phyloP scores from a whole-genome alignment of 2,888 invertebrate species.

The Yponomeuta evonymella region DNA sequence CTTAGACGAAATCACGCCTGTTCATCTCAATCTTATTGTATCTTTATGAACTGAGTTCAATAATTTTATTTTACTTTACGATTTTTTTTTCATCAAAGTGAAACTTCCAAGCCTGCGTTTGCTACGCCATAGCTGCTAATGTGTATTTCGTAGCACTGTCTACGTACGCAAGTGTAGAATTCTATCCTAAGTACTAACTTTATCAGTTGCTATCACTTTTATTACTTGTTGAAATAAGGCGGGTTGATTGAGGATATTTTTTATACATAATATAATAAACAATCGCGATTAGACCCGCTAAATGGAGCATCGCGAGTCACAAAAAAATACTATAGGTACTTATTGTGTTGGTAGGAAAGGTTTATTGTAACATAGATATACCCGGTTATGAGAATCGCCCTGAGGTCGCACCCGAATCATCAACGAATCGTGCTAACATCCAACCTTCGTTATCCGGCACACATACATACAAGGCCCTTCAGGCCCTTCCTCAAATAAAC shows the following conservation, averaged over 20 bases:
- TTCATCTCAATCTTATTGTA: neutral
- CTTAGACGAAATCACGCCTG: neutral
- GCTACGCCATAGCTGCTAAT: neutral
- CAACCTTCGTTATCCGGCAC: neutral
- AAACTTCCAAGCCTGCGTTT: neutral
- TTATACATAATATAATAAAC: too few species aligned
- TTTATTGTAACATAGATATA: neutral
- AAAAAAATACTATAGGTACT: neutral
- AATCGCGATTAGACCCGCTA: too few species aligned
- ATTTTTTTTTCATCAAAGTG: neutral
- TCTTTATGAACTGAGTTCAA: neutral
- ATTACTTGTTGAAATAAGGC: neutral
- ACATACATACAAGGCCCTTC: neutral
- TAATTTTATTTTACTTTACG: neutral
- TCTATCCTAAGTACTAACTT: neutral
- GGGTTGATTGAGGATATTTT: neutral
- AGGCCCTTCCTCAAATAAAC: too few species aligned
- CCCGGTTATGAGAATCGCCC: neutral
- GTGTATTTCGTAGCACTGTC: neutral
- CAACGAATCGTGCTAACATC: neutral
- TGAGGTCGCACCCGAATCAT: neutral
- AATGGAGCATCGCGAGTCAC: too few species aligned
- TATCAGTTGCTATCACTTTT: too few species aligned
- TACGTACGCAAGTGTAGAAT: neutral
- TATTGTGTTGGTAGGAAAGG: neutral